Conservation (phyloP, 2,888 invertebrate genomes). For the Diloba caeruleocephala region DNA sequence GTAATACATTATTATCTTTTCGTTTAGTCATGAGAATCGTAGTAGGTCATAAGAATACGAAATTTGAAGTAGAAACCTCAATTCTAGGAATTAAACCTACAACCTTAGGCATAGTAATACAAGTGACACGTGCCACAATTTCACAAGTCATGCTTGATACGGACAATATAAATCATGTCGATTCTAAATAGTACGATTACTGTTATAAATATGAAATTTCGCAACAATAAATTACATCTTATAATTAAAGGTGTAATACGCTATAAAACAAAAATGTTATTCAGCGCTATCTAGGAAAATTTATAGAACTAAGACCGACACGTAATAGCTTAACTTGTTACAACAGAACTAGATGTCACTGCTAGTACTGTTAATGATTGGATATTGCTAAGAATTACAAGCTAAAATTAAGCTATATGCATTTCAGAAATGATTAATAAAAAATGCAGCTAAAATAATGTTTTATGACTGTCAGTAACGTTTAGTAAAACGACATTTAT, state of each 20-base stretch:
- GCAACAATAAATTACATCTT: not conserved
- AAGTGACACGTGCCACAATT: slow-evolving; percentile 9
- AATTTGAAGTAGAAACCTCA: slow-evolving; percentile 15
- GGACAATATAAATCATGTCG: not conserved
- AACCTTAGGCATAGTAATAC: not conserved
- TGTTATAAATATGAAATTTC: slow-evolving; percentile 3
- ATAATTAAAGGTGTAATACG: not conserved
- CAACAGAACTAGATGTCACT: slow-evolving; percentile 17
- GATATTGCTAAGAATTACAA: too few relatives aligned
- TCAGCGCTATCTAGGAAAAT: slow-evolving; percentile 23
- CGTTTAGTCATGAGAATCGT: slow-evolving; percentile 36
- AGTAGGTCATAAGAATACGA: slow-evolving; percentile 45
- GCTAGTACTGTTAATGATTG: too few relatives aligned
- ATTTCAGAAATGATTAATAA: not conserved
- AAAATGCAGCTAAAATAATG: not conserved
- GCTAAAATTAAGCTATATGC: too few relatives aligned
- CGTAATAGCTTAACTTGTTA: not conserved
- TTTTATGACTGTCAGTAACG: not conserved
- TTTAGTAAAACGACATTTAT: not conserved
- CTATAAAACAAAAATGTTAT: not conserved
- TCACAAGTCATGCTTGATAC: not conserved
- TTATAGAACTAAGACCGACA: not conserved
- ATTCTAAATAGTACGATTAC: not conserved
- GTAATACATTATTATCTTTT: slow-evolving; percentile 39
- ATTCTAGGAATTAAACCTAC: slow-evolving; percentile 35